Evolutionary conservation across 2,888 invertebrate species (phyloP).

Genomic region (Leptopilina drosophilae): DNA sequence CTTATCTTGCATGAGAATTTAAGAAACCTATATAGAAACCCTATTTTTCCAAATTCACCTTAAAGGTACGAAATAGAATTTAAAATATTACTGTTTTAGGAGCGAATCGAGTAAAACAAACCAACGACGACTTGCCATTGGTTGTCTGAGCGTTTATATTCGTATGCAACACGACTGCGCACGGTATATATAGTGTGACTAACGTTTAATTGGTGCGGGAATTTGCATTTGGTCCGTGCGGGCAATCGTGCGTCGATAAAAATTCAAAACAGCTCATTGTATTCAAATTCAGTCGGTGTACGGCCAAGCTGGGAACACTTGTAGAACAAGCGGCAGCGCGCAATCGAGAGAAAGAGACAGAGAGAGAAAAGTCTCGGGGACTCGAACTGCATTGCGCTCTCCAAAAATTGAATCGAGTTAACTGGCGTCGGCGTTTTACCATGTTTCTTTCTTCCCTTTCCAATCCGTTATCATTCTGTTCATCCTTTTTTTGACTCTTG

Average conservation of each 20-base stretch:
- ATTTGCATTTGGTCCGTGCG: constrained; percentile 64
- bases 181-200: constrained; percentile 60
- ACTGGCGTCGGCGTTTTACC: constrained; percentile 53
- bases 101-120: not conserved
- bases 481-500: not conserved
- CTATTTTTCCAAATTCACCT: not conserved
- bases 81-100: constrained; percentile 41
- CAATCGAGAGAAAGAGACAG: constrained; percentile 44
- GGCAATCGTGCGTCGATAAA: constrained; percentile 70
- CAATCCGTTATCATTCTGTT: constrained; percentile 39
- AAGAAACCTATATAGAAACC: too few species aligned
- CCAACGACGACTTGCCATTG: too few species aligned
- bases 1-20: too few species aligned
- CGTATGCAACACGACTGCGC: constrained; percentile 42
- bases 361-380: constrained; percentile 30
- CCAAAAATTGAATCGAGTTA: constrained; percentile 53
- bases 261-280: constrained; percentile 75
- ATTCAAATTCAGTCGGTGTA: constrained; percentile 72
- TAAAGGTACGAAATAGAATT: constrained; percentile 48
- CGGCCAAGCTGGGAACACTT: constrained; percentile 65
- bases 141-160: constrained; percentile 24
- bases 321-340: constrained; percentile 65
- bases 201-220: constrained; percentile 70
- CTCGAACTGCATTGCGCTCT: constrained; percentile 48
- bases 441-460: constrained; percentile 50